Conservation (phyloP, 2,797 vertebrate genomes). For the Spinus olivaceus region DNA sequence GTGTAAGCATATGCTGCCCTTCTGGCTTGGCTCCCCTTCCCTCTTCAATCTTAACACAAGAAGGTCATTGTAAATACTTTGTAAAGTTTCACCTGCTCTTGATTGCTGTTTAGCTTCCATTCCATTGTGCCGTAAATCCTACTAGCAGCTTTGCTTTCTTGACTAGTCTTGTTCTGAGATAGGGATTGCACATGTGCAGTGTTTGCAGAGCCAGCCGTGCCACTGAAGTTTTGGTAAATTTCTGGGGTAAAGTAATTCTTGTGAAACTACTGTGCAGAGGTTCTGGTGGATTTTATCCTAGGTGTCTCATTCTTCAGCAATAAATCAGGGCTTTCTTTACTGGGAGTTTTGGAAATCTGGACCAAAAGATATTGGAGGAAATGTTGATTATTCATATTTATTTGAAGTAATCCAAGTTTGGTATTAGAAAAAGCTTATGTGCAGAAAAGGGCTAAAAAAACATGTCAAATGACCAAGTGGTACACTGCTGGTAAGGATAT, state of each 20-base stretch:
- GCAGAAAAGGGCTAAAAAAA: neutral
- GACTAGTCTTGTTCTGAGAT: neutral
- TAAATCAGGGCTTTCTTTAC: neutral
- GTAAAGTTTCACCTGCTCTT: neutral
- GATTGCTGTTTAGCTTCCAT: neutral
- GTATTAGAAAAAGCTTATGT: neutral
- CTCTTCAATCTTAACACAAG: neutral
- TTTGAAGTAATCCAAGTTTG: neutral
- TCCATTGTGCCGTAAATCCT: neutral
- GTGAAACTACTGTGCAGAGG: neutral
- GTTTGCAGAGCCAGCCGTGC: neutral
- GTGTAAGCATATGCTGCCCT: accelerated
- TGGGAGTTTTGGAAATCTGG: neutral
- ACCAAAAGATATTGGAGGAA: neutral
- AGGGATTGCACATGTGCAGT: neutral
- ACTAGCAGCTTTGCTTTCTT: neutral
- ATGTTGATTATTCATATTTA: neutral
- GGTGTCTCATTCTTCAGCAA: neutral
- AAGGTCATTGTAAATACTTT: neutral
- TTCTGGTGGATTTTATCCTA: neutral
- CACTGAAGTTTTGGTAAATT: neutral
- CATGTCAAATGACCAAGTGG: neutral
- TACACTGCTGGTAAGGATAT: neutral
- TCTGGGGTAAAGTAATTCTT: neutral
- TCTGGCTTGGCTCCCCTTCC: neutral